Evolutionary conservation across 2,888 invertebrate species (phyloP).

Genomic region (Chamaedrilus cognettii): DNA sequence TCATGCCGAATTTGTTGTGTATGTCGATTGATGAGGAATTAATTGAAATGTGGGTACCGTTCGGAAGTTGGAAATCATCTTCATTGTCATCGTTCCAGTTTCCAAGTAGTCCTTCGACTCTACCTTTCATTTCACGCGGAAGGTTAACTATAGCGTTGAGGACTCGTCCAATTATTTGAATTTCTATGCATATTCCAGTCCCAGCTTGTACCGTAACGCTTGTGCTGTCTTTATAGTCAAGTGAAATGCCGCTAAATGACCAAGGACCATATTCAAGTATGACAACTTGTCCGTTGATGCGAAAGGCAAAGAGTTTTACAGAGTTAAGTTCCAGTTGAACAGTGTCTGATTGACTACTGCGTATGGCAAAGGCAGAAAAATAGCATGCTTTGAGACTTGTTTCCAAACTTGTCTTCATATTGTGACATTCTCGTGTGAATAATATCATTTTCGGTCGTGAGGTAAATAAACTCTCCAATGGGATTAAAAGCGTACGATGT

Average conservation of each 20-base stretch:
- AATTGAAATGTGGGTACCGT: slow-evolving; percentile 11
- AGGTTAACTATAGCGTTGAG: too few species aligned
- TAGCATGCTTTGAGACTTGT: slow-evolving; percentile 8
- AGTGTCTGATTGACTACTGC: background rate
- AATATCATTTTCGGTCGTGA: background rate
- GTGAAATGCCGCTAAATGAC: background rate
- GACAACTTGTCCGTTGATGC: background rate
- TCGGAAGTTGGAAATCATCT: slow-evolving; percentile 19
- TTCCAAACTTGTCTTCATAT: background rate
- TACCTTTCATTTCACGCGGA: too few species aligned
- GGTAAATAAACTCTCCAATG: slow-evolving; percentile 21
- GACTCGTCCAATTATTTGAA: too few species aligned
- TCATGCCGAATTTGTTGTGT: slow-evolving; percentile 16
- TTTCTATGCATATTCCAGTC: too few species aligned
- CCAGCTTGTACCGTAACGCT: background rate
- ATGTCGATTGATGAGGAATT: slow-evolving; percentile 11
- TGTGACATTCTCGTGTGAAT: slow-evolving; percentile 18
- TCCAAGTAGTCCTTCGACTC: slow-evolving; percentile 17
- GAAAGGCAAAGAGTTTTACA: slow-evolving; percentile 4
- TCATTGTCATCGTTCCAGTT: slow-evolving; percentile 19
- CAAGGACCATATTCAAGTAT: background rate
- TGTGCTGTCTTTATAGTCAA: background rate
- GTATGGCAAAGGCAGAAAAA: slow-evolving; percentile 19
- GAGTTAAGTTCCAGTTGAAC: slow-evolving; percentile 17
- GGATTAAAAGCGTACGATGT: slow-evolving; percentile 17